A percentile compares a stretch with the other conserved stretches of the same genome.
Evolutionary conservation across 2,113 vertebrate species (phyloP).

Genomic region (Enhydra lutris): DNA sequence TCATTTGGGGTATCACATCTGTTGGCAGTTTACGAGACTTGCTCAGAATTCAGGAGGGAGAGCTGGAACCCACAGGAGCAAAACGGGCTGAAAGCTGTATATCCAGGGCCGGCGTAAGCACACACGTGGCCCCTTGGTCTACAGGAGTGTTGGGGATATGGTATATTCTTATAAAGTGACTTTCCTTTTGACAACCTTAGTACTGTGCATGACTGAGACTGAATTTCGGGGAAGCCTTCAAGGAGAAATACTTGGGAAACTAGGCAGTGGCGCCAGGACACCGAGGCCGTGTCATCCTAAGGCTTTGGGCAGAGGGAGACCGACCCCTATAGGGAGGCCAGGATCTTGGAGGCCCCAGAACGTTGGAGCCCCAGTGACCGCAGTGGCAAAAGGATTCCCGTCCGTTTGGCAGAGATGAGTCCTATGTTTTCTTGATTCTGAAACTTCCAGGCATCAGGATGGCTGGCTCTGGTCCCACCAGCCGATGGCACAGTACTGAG

Average conservation of each 20-base stretch:
- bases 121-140: fast-evolving
- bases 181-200: conserved; percentile 12
- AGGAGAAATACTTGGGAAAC: background rate
- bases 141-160: fast-evolving
- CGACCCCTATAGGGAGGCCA: fast-evolving
- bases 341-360: background rate
- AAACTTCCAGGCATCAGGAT: background rate
- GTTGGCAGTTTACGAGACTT: conserved; percentile 57
- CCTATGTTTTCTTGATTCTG: background rate
- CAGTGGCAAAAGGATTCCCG: background rate
- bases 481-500: background rate
- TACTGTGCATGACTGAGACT: conserved; percentile 56
- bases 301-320: background rate
- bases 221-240: conserved; percentile 65
- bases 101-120: background rate
- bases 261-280: background rate
- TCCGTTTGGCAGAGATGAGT: background rate
- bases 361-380: fast-evolving
- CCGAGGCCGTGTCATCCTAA: background rate
- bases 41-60: background rate
- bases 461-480: background rate
- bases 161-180: conserved; percentile 49
- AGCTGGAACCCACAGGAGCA: background rate
- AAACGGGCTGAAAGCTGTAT: background rate
- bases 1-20: conserved; percentile 51